Evolutionary conservation across 2,888 invertebrate species (phyloP), one percentile per base, ranked within the genome.

Genomic region (Drosophila birchii): DNA sequence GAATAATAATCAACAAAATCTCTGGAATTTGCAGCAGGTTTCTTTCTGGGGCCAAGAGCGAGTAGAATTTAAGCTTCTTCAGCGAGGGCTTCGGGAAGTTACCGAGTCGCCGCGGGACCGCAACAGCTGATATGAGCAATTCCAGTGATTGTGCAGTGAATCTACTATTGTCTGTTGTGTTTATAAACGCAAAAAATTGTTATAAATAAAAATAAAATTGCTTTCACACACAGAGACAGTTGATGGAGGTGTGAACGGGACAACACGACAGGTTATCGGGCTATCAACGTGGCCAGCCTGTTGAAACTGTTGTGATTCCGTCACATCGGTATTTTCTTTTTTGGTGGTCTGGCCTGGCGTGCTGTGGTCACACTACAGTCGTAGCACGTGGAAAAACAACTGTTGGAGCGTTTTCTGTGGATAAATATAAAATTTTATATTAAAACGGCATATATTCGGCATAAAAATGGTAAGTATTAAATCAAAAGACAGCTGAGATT

Each of bases 381-480:
- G 53, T 54, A 79, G 78, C 76, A 78, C 80, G 83, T 86, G 78
- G 78, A 43, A 80, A 76, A 76, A 74, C 75, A 75, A 76, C 74
- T 51, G 64, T 68, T 61, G 38, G 1, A n/a, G 18, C 36, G 12
- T 43, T 38, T 68, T 38, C 14, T 26, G 75, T 73, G 44, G 29
- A 79, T 38, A 70, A 78, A 71, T 71, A 71, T 12, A 61, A 56
- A 61, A 49, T 60, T 64, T 59, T 41, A 3, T 23, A 51, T 38
- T 54, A 75, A 75, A 20, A 53, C 54, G 79, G 78, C 88, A 78
- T 84, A 85, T 81, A 79, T 74, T 51, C 23, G 66, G 43, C 74
- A 67, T 78, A 78, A 87, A 80, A 78, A 90, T 90, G 90, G 90
- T 90, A 86, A 84, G 72, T 78, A 68, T 53, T n/a, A 6, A 5